Evolutionary conservation across 2,888 invertebrate species (phyloP).

Genomic region (Anorthoa munda): DNA sequence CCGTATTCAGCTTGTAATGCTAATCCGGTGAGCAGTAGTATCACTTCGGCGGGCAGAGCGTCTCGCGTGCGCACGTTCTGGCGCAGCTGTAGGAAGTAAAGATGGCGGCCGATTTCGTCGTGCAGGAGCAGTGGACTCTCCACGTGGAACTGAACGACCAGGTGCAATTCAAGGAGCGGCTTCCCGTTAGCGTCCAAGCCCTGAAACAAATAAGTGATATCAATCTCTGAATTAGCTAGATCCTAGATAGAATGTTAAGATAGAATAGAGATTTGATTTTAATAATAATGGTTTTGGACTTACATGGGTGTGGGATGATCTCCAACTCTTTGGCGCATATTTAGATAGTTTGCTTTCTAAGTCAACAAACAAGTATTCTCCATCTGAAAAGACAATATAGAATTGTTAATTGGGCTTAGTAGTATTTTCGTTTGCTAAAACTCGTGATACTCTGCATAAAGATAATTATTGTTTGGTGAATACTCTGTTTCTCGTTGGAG

Average conservation of each 20-base stretch:
- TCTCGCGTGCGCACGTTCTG: slow-evolving; percentile 95
- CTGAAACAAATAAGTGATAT: slow-evolving; percentile 82
- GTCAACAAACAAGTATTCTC: slow-evolving; percentile 98
- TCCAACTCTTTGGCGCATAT: slow-evolving; percentile 99
- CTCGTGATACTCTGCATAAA: not conserved
- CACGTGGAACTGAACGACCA: slow-evolving; percentile 98
- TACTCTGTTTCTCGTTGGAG: slow-evolving; percentile 3
- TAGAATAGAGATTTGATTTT: not conserved
- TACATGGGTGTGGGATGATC: slow-evolving; percentile 97
- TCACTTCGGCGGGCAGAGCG: slow-evolving; percentile 91
- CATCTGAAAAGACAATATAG: slow-evolving; percentile 93
- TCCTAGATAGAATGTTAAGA: not conserved
- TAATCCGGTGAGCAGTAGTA: slow-evolving; percentile 96
- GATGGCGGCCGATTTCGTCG: slow-evolving; percentile 97
- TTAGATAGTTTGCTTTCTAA: slow-evolving; percentile 98
- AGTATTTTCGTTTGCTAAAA: not conserved
- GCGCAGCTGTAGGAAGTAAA: slow-evolving; percentile 98
- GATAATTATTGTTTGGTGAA: slow-evolving; percentile 3
- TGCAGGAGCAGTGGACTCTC: slow-evolving; percentile 97
- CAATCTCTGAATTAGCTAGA: slow-evolving; percentile 16
- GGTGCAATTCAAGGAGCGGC: slow-evolving; percentile 96
- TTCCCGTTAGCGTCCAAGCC: slow-evolving; percentile 97
- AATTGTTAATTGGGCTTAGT: slow-evolving; percentile 14
- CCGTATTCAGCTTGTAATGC: slow-evolving; percentile 98
- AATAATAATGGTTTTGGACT: slow-evolving; percentile 79